Conservation (phyloP, 2,888 invertebrate species). For the Caenorhabditis auriculariae region DNA sequence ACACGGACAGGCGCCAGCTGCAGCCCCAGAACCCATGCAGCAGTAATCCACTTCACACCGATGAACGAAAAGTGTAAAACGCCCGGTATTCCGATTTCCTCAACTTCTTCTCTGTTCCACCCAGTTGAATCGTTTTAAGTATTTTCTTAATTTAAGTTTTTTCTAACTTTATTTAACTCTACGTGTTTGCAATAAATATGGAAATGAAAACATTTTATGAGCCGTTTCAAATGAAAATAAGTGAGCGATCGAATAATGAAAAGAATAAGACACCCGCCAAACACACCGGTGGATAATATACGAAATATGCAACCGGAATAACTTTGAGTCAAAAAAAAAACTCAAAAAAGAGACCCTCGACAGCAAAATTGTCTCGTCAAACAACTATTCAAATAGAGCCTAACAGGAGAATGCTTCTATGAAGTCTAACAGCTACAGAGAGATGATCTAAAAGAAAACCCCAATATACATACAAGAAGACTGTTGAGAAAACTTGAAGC, state of each 20-base stretch:
- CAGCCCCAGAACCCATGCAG: conserved; percentile 11
- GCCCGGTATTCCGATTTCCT: background rate
- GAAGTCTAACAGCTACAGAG: too few species aligned
- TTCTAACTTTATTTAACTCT: too few species aligned
- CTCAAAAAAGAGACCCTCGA: background rate
- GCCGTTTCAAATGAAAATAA: background rate
- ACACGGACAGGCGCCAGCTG: background rate
- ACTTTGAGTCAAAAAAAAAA: background rate
- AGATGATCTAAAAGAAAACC: too few species aligned
- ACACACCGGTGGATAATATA: background rate
- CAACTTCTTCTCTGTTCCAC: conserved; percentile 1
- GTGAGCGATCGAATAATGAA: background rate
- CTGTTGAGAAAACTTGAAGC: too few species aligned
- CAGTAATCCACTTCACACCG: conserved; percentile 1
- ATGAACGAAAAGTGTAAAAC: background rate
- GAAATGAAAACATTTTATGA: too few species aligned
- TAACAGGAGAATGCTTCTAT: too few species aligned
- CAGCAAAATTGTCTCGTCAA: background rate
- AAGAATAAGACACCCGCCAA: background rate
- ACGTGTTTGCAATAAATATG: too few species aligned
- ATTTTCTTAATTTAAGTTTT: background rate
- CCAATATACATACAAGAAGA: too few species aligned
- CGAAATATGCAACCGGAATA: background rate
- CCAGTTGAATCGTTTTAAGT: too few species aligned
- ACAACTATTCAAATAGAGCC: too few species aligned